Evolutionary conservation across 1,140 invertebrate genomes (phyloP).

Genomic region (Drosophila gunungcola): DNA sequence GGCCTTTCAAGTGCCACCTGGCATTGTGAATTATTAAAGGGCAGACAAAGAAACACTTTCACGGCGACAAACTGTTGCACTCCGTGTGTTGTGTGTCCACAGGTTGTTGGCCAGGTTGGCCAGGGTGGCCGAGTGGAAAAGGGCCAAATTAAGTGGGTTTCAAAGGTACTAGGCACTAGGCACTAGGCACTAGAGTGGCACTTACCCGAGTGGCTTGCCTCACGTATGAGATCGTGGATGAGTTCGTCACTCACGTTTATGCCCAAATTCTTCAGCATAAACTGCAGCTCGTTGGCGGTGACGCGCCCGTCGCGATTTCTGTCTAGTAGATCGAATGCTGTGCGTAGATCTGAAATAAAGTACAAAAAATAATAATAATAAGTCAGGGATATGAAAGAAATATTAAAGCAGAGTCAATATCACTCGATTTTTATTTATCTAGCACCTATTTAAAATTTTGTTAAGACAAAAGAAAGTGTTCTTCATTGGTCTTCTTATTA

Average conservation of each 20-base stretch:
- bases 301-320: slow-evolving; percentile 90
- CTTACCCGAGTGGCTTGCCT: slow-evolving; percentile 89
- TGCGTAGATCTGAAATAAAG: slow-evolving; percentile 88
- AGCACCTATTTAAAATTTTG: too few relatives aligned
- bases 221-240: slow-evolving; percentile 89
- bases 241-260: slow-evolving; percentile 90
- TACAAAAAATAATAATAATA: background rate
- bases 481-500: too few relatives aligned
- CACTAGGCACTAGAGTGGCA: slow-evolving; percentile 31
- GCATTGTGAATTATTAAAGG: slow-evolving; percentile 40
- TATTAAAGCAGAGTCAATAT: too few relatives aligned
- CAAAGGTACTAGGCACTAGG: too few relatives aligned
- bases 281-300: slow-evolving; percentile 89
- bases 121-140: background rate
- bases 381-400: background rate
- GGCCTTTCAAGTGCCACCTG: slow-evolving; percentile 9
- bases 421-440: too few relatives aligned
- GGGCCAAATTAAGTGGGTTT: slow-evolving; percentile 28
- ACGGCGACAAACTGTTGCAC: slow-evolving; percentile 60
- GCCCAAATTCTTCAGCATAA: slow-evolving; percentile 90
- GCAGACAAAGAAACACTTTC: slow-evolving; percentile 14
- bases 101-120: slow-evolving; percentile 20
- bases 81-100: slow-evolving; percentile 10
- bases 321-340: slow-evolving; percentile 90
- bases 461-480: too few relatives aligned